phyloP scores from a whole-genome alignment of 2,113 vertebrate genomes.

The Paramisgurnus dabryanus region DNA sequence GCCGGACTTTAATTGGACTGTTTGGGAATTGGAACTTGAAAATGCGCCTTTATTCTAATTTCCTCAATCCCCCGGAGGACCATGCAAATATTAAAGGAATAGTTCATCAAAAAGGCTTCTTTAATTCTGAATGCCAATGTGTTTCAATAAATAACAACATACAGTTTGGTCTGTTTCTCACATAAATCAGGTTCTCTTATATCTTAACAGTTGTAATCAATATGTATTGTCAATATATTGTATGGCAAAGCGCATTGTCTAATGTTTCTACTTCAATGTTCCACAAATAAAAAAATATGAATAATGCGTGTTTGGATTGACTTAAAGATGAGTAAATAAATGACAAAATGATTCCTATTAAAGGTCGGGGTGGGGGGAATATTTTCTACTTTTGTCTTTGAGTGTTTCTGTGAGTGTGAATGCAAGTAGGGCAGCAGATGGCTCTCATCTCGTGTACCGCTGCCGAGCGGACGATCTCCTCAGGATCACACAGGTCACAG shows the following conservation, averaged over 20 bases:
- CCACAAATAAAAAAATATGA: no score
- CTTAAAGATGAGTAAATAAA: no score
- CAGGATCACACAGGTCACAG: constrained; percentile 66
- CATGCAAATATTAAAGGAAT: constrained; percentile 28
- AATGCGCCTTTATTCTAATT: constrained; percentile 61
- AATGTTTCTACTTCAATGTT: no score
- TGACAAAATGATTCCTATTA: background rate
- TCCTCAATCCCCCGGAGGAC: constrained; percentile 28
- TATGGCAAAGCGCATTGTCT: no score
- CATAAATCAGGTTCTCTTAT: no score
- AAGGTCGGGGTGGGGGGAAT: no score
- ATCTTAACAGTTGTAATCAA: no score
- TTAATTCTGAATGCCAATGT: no score
- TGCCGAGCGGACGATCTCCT: constrained; percentile 51
- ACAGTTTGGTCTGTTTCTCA: no score
- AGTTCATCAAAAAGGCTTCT: background rate
- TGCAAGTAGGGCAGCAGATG: constrained; percentile 59
- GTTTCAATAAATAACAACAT: no score
- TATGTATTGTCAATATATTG: no score
- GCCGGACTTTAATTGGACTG: constrained; percentile 63
- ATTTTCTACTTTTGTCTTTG: constrained; percentile 8
- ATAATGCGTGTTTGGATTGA: no score
- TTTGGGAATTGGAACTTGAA: constrained; percentile 44
- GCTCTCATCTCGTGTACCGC: constrained; percentile 51
- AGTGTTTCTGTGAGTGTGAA: constrained; percentile 35